These are phyloP conservation scores for Chelmon rostratus DNA, from an alignment of 2,797 vertebrate genomes.

Conservation along the genomic window DNA sequence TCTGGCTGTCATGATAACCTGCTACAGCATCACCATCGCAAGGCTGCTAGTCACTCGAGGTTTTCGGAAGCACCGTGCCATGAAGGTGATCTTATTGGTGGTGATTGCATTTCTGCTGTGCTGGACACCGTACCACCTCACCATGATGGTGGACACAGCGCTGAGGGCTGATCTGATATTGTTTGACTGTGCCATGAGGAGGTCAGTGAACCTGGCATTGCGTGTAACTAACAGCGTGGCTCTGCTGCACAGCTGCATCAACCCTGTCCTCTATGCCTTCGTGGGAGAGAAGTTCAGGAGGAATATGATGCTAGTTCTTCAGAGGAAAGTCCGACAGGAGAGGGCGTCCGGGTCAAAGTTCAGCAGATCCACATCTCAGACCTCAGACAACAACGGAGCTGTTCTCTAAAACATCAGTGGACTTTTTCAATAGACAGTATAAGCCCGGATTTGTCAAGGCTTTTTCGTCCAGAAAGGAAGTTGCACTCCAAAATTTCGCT, in stretches of 20 bases:
- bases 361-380: slow-evolving; percentile 84
- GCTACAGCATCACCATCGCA: slow-evolving; percentile 79
- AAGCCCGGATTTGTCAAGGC: not conserved
- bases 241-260: slow-evolving; percentile 85
- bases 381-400: slow-evolving; percentile 74
- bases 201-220: slow-evolving; percentile 55
- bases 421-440: not conserved
- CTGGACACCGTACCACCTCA: slow-evolving; percentile 83
- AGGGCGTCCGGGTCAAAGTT: slow-evolving; percentile 56
- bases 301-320: slow-evolving; percentile 68
- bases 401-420: slow-evolving; percentile 66
- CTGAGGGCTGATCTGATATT: slow-evolving; percentile 55
- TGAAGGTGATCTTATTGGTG: slow-evolving; percentile 85
- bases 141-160: slow-evolving; percentile 75
- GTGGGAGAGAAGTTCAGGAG: slow-evolving; percentile 86
- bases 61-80: slow-evolving; percentile 86
- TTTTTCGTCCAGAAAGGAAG: not conserved
- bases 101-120: slow-evolving; percentile 84
- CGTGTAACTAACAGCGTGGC: slow-evolving; percentile 69
- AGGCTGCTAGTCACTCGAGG: slow-evolving; percentile 79
- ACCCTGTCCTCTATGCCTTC: slow-evolving; percentile 86
- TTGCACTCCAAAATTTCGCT: too few relatives aligned
- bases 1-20: slow-evolving; percentile 78
- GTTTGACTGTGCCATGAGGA: slow-evolving; percentile 55
- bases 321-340: slow-evolving; percentile 61